Evolutionary conservation across 2,888 invertebrate genomes (phyloP).

Genomic region (Dynastes hyllus): DNA sequence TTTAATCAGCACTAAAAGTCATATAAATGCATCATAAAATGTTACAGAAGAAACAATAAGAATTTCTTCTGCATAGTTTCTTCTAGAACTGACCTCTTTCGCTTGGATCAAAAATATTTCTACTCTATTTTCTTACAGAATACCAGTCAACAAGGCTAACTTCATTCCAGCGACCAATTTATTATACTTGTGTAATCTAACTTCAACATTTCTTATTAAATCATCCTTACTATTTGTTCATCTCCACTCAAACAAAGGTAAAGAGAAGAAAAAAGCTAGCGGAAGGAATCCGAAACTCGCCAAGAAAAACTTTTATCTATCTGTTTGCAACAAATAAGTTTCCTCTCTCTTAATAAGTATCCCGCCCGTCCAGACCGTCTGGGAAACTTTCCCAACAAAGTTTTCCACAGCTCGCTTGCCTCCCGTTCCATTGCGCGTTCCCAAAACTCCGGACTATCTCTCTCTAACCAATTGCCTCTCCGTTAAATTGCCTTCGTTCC

Average conservation of each 20-base stretch:
- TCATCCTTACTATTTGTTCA: not conserved
- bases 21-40: no score
- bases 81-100: no score
- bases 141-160: not conserved
- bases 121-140: no score
- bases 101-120: no score
- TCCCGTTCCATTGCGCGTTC: slow-evolving; percentile 4
- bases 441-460: slow-evolving; percentile 15
- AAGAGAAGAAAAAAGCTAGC: not conserved
- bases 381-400: slow-evolving; percentile 36
- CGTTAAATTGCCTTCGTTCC: not conserved
- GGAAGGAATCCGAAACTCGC: slow-evolving; percentile 10
- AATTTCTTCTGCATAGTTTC: no score
- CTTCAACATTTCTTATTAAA: slow-evolving; percentile 7
- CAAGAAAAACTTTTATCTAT: slow-evolving; percentile 30
- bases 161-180: not conserved
- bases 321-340: slow-evolving; percentile 39
- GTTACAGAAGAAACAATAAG: no score
- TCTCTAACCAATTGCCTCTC: not conserved
- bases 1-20: no score
- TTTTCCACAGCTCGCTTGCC: slow-evolving; percentile 17
- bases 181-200: not conserved
- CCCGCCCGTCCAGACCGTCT: slow-evolving; percentile 33
- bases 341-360: slow-evolving; percentile 26
- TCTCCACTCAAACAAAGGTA: not conserved